Conservation (phyloP, 2,888 invertebrate genomes). For the Eugnorisma glareosa region DNA sequence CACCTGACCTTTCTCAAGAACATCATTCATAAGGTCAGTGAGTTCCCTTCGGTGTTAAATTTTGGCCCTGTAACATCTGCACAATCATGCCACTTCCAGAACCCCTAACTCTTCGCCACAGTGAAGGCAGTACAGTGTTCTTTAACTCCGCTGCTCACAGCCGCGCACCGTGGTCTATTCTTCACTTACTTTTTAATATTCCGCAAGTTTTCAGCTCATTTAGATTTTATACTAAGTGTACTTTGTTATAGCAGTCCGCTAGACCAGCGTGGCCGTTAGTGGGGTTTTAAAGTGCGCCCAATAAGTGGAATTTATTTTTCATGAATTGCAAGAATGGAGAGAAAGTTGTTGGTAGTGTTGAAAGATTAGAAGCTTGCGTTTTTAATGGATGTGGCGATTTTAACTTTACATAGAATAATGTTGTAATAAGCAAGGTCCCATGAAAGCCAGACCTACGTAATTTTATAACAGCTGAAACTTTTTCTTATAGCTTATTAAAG, state of each 20-base stretch:
- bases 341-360: conserved; percentile 7
- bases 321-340: conserved; percentile 17
- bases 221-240: conserved; percentile 74
- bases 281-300: conserved; percentile 51
- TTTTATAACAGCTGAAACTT: too few species aligned
- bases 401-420: too few species aligned
- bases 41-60: background rate
- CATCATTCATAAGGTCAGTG: background rate
- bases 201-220: conserved; percentile 84
- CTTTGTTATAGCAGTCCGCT: conserved; percentile 67
- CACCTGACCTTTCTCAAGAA: background rate
- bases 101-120: conserved; percentile 43
- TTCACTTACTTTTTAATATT: conserved; percentile 84
- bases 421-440: too few species aligned
- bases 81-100: conserved; percentile 62
- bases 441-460: too few species aligned
- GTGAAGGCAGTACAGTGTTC: conserved; percentile 71
- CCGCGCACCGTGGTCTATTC: conserved; percentile 77
- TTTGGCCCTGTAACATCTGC: too few species aligned
- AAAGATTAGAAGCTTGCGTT: background rate
- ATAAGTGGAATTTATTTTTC: conserved; percentile 60
- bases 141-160: conserved; percentile 79
- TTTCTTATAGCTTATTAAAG: too few species aligned
- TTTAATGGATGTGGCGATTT: background rate
- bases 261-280: conserved; percentile 52